Base-by-base conservation (phyloP, 2,888 invertebrate species). In the Caenorhabditis sp. region DNA sequence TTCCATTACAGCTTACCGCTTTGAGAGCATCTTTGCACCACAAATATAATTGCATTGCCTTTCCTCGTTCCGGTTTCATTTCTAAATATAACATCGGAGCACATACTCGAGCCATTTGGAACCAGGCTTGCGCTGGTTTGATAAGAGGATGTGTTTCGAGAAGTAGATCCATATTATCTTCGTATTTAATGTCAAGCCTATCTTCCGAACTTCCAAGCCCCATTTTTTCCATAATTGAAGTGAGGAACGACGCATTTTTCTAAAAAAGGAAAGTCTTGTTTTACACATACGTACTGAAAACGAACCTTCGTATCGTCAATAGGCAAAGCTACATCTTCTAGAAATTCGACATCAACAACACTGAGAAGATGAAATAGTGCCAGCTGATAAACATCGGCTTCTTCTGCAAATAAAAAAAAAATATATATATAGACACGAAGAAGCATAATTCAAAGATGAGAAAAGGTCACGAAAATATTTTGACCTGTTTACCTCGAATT, bases 91-190 rank as follows among this genome's bases (percentile, higher is more conserved):
- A 66, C 21, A 62, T 17, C n/a, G 75, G 75, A 50, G 75, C 75
- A 54, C 69, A 75, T 27, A 62, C 54, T 10, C 75, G 58, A 36
- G 75, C 75, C 75, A 70, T 66, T 37, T 67, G 69, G 49, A 75
- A 75, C 75, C 75, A 75, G 14, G 67, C 49, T 10, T 66, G 53
- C 0, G 75, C 69, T 23, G 62, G 58, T 27, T 69, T 31, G 19
- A 75, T 61, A 24, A 70, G n/a, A 51, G 75, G 75, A 55, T 75
- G 75, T 6, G 75, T 75, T 53, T 69, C 69, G 5, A 69, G 66
- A 0, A 75, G 54, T 19, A 75, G 54, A 57, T 75, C 75, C 75
- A 75, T 75, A 17, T 75, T 66, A 14, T 70, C 75, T 50, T 75
- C 75, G 51, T 67, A 50, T 10, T 62, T 43, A 5, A 49, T 27